phyloP scores from a whole-genome alignment of 2,888 invertebrate genomes.

The Leptopilina drosophilae region DNA sequence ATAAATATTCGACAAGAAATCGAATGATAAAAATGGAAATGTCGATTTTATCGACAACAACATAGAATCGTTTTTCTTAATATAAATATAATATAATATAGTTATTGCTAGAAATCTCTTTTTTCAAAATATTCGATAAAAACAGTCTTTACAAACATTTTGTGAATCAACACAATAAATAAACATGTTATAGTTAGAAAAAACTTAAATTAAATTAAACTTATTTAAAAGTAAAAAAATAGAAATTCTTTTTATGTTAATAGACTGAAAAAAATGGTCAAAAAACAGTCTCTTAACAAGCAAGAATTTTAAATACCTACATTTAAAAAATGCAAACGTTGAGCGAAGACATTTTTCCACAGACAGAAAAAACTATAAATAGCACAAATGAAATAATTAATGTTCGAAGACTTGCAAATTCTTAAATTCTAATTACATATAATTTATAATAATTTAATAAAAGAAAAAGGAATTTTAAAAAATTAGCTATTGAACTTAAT shows the following conservation, averaged over 20 bases:
- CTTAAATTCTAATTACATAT: not conserved
- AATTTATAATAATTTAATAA: not conserved
- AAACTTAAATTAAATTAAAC: not conserved
- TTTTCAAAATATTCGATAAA: conserved; percentile 8
- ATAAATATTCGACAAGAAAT: too few species aligned
- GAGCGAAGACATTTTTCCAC: not conserved
- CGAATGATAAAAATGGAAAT: too few species aligned
- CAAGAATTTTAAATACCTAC: too few species aligned
- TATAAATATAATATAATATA: not conserved
- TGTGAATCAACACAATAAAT: not conserved
- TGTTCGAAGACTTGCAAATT: not conserved
- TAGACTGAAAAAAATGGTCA: too few species aligned
- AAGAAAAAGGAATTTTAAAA: not conserved
- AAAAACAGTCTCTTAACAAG: too few species aligned
- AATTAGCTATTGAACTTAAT: not conserved
- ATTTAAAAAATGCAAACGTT: not conserved
- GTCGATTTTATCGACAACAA: not conserved
- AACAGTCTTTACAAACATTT: conserved; percentile 20
- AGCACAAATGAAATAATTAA: not conserved
- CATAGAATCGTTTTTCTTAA: not conserved
- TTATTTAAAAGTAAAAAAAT: not conserved
- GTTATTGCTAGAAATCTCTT: not conserved
- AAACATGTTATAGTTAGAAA: not conserved
- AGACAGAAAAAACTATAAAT: not conserved
- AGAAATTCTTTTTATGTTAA: not conserved